phyloP scores from a whole-genome alignment of 1,140 invertebrate genomes.

The Macrobrachium rosenbergii region DNA sequence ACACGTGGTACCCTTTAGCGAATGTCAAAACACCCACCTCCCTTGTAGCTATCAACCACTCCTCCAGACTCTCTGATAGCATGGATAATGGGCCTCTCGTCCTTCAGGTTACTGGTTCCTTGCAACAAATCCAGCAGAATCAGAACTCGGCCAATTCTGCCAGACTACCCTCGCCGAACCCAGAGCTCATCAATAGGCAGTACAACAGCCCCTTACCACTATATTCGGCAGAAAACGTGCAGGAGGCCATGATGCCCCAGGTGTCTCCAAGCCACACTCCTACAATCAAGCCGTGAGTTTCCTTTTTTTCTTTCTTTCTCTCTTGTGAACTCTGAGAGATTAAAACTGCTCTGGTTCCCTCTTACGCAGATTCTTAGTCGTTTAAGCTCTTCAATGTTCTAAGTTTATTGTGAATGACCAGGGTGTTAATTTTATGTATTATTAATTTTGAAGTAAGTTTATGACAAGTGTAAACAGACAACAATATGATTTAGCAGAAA shows the following conservation, averaged over 20 bases:
- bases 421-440: no score
- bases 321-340: not conserved
- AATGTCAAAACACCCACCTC: not conserved
- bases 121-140: conserved; percentile 51
- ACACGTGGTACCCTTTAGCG: not conserved
- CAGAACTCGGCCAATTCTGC: conserved; percentile 20
- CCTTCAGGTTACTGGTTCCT: conserved; percentile 52
- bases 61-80: no score
- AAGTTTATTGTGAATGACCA: no score
- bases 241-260: conserved; percentile 43
- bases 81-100: conserved; percentile 2
- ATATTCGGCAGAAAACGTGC: conserved; percentile 52
- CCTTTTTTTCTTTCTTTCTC: not conserved
- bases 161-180: conserved; percentile 1
- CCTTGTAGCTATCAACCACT: not conserved
- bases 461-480: no score
- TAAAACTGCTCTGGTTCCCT: not conserved
- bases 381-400: no score
- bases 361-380: no score
- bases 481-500: no score
- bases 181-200: conserved; percentile 33
- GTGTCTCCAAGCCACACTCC: not conserved
- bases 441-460: no score
- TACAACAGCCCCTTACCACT: conserved; percentile 45
- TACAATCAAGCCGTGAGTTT: conserved; percentile 47